Evolutionary conservation across 2,888 invertebrate species (phyloP), one percentile per base, ranked within the genome.

Genomic region (Vandiemenella viatica): DNA sequence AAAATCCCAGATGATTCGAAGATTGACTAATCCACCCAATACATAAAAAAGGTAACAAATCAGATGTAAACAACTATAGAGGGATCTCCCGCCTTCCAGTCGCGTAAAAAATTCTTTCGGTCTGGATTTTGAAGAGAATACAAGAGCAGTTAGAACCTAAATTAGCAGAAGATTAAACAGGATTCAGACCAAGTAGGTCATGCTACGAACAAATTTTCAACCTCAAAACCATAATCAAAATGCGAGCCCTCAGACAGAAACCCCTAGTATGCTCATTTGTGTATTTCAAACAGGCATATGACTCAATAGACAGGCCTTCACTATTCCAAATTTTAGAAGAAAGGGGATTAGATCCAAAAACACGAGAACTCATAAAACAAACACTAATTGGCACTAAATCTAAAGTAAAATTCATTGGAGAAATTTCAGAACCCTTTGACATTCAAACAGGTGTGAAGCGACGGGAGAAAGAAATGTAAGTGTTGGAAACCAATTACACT

Each of bases 291-390:
- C 26, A 45, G 45, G 45, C 45, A 45, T 45, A 1, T 1, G 37
- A 16, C 17, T 45, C 18, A 16, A 32, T 45, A 45, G 32, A 45
- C 32, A 32, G 26, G 3, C 17, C 17, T 5, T 32, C 26, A 26
- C 45, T 45, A 26, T 45, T 45, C 19, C 16, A 45, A 26, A 32
- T 45, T 32, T 1, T 45, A 37, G 19, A 32, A 45, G 32, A 18
- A 16, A 45, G 17, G n/a, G 45, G 37, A 42, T 41, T 41, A 41
- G 41, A 41, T 18, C 18, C 17, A 15, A 45, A n/a, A 26, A 45
- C 6, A 45, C 45, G 18, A 32, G 45, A 26, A 32, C 23, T 22
- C 16, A 16, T 32, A 26, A 41, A 41, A 15, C 45, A 26, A 17
- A 45, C 16, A 26, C 45, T 26, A 17, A 45, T 26, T 17, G 32